Evolutionary conservation across 2,888 invertebrate genomes (phyloP).

Genomic region (Phyto melanocephala): DNA sequence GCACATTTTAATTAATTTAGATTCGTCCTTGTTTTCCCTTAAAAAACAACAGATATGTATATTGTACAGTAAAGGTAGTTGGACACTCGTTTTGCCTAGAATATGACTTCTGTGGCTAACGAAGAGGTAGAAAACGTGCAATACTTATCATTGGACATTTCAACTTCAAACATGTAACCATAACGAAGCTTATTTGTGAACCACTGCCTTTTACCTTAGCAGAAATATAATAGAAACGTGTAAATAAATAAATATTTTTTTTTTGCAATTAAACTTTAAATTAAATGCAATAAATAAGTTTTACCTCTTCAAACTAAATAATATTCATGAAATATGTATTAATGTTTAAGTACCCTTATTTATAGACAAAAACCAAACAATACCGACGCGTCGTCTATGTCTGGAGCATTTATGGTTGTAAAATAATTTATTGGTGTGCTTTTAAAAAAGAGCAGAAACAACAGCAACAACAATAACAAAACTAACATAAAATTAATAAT

Average conservation of each 20-base stretch:
- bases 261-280: neutral
- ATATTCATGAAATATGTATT: slow-evolving; percentile 6
- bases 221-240: neutral
- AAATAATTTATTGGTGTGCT: neutral
- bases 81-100: too few species aligned
- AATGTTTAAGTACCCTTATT: neutral
- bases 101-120: too few species aligned
- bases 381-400: neutral
- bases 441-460: neutral
- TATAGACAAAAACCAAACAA: neutral
- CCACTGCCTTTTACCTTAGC: too few species aligned
- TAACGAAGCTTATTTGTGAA: too few species aligned
- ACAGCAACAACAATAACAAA: neutral
- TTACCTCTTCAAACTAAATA: neutral
- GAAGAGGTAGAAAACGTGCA: too few species aligned
- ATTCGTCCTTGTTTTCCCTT: too few species aligned
- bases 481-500: slow-evolving; percentile 45
- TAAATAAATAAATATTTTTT: neutral
- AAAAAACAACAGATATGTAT: too few species aligned
- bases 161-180: too few species aligned
- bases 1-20: too few species aligned
- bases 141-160: too few species aligned
- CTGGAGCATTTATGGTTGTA: slow-evolving; percentile 2
- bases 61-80: too few species aligned
- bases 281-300: neutral